Base-by-base conservation (phyloP, 2,113 vertebrate genomes). In the Callionymus lyra region DNA sequence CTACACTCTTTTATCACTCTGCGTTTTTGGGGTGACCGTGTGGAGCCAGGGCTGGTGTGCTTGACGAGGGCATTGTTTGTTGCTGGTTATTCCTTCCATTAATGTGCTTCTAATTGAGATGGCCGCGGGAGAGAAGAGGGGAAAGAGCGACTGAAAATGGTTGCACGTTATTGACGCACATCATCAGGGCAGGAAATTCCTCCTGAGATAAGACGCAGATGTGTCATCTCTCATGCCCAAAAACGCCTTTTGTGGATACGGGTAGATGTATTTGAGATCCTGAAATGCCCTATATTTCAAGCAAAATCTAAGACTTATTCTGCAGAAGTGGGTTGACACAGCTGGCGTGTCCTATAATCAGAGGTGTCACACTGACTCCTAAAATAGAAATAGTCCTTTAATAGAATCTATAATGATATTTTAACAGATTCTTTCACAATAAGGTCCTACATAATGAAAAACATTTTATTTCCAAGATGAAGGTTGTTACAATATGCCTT, bases 91-190 rank as follows among this genome's bases (percentile, higher is more conserved):
- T 16, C 31, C 2, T 19, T 14, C 8, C 6, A n/a, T 41, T 42
- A 27, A 27, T 8, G 21, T 13, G 12, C 21, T 31, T 14, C 15
- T 41, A 85, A 84, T 85, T 84, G 85, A 85, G 82, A 85, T 86
- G 85, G 85, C 84, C 82, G 84, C 85, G 81, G 79, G 84, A 85
- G 80, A 76, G 76, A 57, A 72, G 64, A 54, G 74, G 78, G 67
- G 64, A 71, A 62, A 74, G 79, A 77, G 76, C 74, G 71, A 65
- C 71, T 82, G 81, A 77, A 87, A 86, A 87, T 84, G 83, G 84
- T 84, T 84, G 82, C 81, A 77, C 82, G 76, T 82, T 84, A 79
- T 81, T 86, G 83, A 85, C 80, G 84, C 82, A 80, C 82, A 82
- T 83, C 79, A 80, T 41, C 74, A 68, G 74, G 72, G 62, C 70